These are phyloP conservation scores for Thalpophila matura DNA, from an alignment of 2,888 invertebrate genomes.

Conservation along the genomic window DNA sequence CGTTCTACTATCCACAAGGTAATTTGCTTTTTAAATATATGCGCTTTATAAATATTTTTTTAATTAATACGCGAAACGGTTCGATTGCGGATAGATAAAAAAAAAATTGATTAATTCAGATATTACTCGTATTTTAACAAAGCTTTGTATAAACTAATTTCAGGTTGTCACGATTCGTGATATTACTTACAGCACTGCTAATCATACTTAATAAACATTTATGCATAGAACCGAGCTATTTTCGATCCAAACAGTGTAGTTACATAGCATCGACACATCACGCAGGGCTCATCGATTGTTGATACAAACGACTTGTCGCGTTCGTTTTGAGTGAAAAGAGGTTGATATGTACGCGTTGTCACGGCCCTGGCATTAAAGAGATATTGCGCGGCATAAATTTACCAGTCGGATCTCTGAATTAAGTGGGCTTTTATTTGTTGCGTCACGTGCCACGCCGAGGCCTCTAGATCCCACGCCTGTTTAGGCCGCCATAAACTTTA, in stretches of 20 bases:
- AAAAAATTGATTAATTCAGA: constrained; percentile 18
- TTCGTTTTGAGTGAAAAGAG: constrained; percentile 74
- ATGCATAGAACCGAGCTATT: constrained; percentile 56
- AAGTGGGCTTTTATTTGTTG: constrained; percentile 89
- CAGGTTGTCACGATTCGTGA: constrained; percentile 19
- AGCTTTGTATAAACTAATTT: constrained; percentile 20
- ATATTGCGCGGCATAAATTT: constrained; percentile 88
- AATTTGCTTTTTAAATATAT: constrained; percentile 25
- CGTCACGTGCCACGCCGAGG: constrained; percentile 81
- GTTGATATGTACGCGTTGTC: constrained; percentile 87
- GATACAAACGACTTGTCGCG: constrained; percentile 79
- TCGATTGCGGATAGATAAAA: too few relatives aligned
- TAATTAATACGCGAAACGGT: too few relatives aligned
- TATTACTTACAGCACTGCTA: constrained; percentile 41
- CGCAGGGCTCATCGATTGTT: constrained; percentile 74
- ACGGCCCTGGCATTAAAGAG: constrained; percentile 87
- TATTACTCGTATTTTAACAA: constrained; percentile 13
- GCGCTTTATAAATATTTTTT: too few relatives aligned
- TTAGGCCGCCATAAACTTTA: constrained; percentile 75
- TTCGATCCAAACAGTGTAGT: constrained; percentile 64
- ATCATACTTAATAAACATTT: constrained; percentile 59
- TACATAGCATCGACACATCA: constrained; percentile 66
- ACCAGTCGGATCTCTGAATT: constrained; percentile 85
- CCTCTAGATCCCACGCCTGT: constrained; percentile 75
- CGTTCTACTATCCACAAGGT: constrained; percentile 1